phyloP scores from a whole-genome alignment of 2,113 vertebrate genomes.

The Zosterops borbonicus region DNA sequence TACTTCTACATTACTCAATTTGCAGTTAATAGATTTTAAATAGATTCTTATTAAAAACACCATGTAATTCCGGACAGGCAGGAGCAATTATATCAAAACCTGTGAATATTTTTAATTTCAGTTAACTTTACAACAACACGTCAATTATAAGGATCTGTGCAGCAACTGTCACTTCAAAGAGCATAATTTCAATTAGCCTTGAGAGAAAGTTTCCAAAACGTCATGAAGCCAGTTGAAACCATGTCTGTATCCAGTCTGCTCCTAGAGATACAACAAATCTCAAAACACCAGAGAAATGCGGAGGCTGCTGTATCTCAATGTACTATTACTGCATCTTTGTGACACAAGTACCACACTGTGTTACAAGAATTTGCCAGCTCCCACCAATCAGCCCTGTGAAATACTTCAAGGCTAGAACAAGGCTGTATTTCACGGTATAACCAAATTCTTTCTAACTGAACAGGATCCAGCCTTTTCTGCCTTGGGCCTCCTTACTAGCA shows the following conservation, averaged over 20 bases:
- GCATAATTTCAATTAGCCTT: not conserved
- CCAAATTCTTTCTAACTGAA: not conserved
- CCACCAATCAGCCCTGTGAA: not conserved
- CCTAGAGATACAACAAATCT: not conserved
- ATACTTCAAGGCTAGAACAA: not conserved
- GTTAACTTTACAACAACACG: not conserved
- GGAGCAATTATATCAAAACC: not conserved
- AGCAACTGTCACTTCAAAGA: not conserved
- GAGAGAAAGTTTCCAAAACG: not conserved
- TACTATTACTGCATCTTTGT: not conserved
- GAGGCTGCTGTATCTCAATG: accelerated
- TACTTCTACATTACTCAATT: not conserved
- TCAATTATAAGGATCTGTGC: not conserved
- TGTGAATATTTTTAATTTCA: not conserved
- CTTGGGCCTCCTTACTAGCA: not conserved
- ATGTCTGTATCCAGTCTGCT: not conserved
- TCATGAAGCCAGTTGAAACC: not conserved
- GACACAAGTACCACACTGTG: not conserved
- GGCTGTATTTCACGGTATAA: not conserved
- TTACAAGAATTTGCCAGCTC: not conserved
- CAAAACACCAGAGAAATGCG: not conserved
- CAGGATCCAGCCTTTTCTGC: not conserved
- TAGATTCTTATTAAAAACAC: not conserved
- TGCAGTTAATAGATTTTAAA: not conserved
- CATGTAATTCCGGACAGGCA: not conserved